Evolutionary conservation across 2,113 vertebrate genomes (phyloP), one percentile per base, ranked within the genome.

Genomic region (Cisticola juncidis): DNA sequence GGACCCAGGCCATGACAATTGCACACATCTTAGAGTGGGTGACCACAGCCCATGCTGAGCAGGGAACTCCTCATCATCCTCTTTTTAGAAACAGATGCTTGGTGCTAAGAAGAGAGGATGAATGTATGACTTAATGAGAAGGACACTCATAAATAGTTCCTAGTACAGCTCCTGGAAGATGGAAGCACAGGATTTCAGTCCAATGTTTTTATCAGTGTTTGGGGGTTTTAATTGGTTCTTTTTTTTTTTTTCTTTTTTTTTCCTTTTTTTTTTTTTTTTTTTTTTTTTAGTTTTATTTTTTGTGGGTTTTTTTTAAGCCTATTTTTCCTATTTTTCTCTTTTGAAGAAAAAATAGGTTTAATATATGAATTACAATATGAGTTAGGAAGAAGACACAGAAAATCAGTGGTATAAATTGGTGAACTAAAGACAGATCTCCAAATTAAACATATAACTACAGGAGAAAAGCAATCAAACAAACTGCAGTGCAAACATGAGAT

Each of bases 381-480:
- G 2, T 56, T 85, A 87, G 48, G 57, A 62, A 89, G 69, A 92
- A 84, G 36, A 71, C 44, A 81, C 35, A 92, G 74, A 91, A 85
- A 91, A 61, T 7, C 23, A 44, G 33, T 21, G 6, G 58, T 48
- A 80, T 23, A 38, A 79, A 79, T 23, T 25, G 26, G 21, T 85
- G 70, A 72, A 87, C 60, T 87, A 68, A 83, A 54, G 44, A 83
- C 19, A 68, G 53, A 40, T 80, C n/a, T 80, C 40, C 16, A 79
- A 86, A 83, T 72, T 40, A 73, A 90, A 86, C 68, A 28, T 53
- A 13, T 21, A 83, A 78, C 50, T 54, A 40, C 4, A 66, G 70
- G 24, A 86, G 25, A 45, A 95, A 95, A 72, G 12, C 68, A 91
- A 71, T 81, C 47, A 86, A 79, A 79, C 44, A 95, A 82, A 86